These are phyloP conservation scores for Cynopterus brachyotis DNA, from an alignment of 2,113 vertebrate genomes.

Conservation along the genomic window DNA sequence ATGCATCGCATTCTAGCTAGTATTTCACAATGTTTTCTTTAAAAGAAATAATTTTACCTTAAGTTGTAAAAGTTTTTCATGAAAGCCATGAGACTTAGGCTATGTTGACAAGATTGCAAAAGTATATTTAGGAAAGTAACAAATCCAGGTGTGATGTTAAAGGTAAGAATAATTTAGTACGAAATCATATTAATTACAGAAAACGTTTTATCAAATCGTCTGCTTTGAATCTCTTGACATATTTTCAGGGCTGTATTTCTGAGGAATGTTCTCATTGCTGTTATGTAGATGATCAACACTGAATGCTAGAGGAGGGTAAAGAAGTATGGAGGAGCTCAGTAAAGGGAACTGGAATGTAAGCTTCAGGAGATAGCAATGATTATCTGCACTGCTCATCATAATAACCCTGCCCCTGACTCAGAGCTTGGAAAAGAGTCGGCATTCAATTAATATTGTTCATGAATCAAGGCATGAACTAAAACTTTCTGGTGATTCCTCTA, in stretches of 20 bases:
- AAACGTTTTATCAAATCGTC: background rate
- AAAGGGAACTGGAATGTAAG: background rate
- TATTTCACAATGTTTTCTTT: background rate
- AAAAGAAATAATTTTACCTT: background rate
- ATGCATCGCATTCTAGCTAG: background rate
- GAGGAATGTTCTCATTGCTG: background rate
- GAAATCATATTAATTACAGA: background rate
- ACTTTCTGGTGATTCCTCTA: background rate
- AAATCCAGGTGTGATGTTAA: background rate
- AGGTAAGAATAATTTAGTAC: background rate
- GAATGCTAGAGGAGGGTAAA: background rate
- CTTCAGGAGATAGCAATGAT: background rate
- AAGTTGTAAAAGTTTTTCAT: background rate
- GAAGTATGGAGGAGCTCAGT: background rate
- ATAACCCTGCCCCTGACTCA: background rate
- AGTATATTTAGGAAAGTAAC: background rate
- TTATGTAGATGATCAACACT: background rate
- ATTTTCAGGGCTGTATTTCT: background rate
- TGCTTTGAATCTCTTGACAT: background rate
- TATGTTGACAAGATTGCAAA: background rate
- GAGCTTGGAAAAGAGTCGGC: background rate
- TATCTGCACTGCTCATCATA: rapidly evolving
- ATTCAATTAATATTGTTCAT: background rate
- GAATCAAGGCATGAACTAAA: too few species aligned
- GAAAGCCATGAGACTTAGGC: background rate